These are phyloP conservation scores for Acanthacorydalis orientalis DNA, from an alignment of 2,888 invertebrate genomes.

Conservation along the genomic window DNA sequence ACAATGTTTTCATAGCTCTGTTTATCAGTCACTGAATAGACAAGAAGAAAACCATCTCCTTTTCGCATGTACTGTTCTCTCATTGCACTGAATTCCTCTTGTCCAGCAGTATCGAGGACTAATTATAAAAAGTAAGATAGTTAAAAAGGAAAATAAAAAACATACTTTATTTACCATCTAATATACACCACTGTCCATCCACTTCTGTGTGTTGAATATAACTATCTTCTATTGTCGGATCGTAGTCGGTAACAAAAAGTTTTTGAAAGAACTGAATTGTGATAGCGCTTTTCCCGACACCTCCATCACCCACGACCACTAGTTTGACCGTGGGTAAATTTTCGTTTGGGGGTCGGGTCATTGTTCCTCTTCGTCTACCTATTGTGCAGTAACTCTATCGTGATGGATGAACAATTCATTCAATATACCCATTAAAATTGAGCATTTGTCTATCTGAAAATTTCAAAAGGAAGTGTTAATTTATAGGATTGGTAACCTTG, in stretches of 20 bases:
- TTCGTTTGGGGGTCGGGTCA: constrained; percentile 56
- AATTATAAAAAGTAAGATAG: constrained; percentile 12
- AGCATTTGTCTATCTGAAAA: not conserved
- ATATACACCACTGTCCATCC: constrained; percentile 79
- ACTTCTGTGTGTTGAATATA: constrained; percentile 89
- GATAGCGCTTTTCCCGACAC: constrained; percentile 89
- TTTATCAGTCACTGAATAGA: constrained; percentile 83
- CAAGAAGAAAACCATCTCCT: constrained; percentile 84
- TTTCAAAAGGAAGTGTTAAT: too few relatives aligned
- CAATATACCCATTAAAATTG: not conserved
- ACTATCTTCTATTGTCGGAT: constrained; percentile 91
- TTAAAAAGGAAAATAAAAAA: constrained; percentile 1
- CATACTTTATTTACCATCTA: constrained; percentile 50
- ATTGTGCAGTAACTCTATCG: constrained; percentile 12
- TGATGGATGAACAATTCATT: not conserved
- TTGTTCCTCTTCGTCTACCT: constrained; percentile 25
- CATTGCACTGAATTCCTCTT: constrained; percentile 94
- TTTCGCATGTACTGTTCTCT: constrained; percentile 84
- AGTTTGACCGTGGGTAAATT: constrained; percentile 65
- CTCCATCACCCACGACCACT: constrained; percentile 88
- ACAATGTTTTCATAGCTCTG: constrained; percentile 79
- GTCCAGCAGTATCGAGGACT: constrained; percentile 90
- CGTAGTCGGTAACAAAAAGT: constrained; percentile 86
- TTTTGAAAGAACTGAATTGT: constrained; percentile 96
- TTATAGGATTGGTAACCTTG: too few relatives aligned